Conservation (phyloP, 2,113 vertebrate genomes). For the Ctenodactylus gundi region DNA sequence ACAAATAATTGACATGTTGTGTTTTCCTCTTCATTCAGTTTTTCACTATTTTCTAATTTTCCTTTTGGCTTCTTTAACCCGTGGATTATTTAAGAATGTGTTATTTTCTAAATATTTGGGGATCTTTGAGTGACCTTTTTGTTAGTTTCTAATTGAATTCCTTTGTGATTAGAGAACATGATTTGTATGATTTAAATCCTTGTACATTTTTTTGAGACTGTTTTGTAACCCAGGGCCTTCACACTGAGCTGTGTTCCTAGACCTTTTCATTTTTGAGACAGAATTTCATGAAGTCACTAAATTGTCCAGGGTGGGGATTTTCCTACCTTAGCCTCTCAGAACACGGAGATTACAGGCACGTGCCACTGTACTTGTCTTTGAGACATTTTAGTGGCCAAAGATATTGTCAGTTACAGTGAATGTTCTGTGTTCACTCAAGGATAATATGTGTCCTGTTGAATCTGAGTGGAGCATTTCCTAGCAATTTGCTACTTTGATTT, state of each 20-base stretch:
- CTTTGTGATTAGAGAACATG: background rate
- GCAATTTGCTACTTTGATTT: background rate
- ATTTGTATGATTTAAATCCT: background rate
- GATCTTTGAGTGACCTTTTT: background rate
- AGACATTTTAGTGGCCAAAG: background rate
- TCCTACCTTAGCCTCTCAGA: no score
- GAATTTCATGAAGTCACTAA: no score
- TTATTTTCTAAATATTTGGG: background rate
- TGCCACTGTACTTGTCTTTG: no score
- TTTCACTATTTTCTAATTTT: background rate
- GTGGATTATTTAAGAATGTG: background rate
- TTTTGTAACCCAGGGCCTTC: no score
- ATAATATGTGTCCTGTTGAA: background rate
- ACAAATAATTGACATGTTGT: background rate
- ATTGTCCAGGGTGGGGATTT: no score
- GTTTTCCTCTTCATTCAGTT: constrained; percentile 28
- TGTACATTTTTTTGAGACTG: no score
- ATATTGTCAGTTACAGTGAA: background rate
- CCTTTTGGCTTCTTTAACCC: background rate
- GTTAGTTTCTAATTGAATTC: constrained; percentile 17
- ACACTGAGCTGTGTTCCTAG: no score
- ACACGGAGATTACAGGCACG: no score
- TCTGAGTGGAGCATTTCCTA: background rate
- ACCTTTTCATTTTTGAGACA: no score
- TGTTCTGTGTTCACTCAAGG: background rate